Evolutionary conservation across 2,113 vertebrate genomes (phyloP), one percentile per base, ranked within the genome.

Genomic region (Pithys albifrons): DNA sequence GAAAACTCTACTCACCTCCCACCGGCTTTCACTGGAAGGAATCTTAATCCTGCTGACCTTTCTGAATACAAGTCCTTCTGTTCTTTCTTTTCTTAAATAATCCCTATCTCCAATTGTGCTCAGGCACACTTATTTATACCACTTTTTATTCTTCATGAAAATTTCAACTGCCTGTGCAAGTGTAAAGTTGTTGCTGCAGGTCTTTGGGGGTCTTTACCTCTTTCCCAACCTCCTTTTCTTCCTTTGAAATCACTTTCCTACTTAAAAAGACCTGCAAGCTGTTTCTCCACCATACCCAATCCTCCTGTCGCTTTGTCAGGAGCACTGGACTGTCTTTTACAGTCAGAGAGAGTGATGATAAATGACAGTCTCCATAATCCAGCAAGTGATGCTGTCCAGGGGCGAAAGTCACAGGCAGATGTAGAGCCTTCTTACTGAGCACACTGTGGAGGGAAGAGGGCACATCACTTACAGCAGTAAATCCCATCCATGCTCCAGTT

Each of bases 311-410:
- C 87, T 89, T 75, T 89, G 81, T 92, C 81, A 57, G 81, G 73
- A 89, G 73, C 0, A 0, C 58, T 39, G 74, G 82, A 76, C 79
- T 79, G 91, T 74, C 96, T 96, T 91, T 93, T 90, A 66, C 93
- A 88, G 88, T 67, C 51, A 33, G 79, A 93, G 55, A 91, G 48
- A 39, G 91, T 66, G 75, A 95, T 88, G 81, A 96, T 48, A 90
- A 94, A 88, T 72, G 93, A 96, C 94, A 95, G 93, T 52, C 79
- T 88, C 95, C 93, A 78, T 91, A 96, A 96, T 86, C 88, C 85
- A 80, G 75, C 88, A 90, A 96, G 72, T 64, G 76, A 91, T 80
- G 75, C 69, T 83, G 61, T 90, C 87, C 79, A 91, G 85, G 35
- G 91, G 91, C 24, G 0, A 87, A 88, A 96, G 91, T 77, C 66